Conservation (phyloP, 2,888 invertebrate species). For the Pomacea canaliculata region DNA sequence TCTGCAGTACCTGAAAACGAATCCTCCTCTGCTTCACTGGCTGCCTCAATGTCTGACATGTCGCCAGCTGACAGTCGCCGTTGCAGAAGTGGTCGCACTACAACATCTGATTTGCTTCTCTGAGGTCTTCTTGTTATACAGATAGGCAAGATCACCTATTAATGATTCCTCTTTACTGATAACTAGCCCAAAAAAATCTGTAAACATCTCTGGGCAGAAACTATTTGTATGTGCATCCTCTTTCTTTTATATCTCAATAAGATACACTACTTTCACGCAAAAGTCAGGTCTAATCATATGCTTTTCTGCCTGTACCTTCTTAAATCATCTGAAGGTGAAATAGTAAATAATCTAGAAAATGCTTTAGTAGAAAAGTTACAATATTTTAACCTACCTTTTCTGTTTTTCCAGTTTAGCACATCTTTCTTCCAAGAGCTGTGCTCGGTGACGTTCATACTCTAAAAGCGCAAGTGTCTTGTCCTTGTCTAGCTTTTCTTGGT, state of each 20-base stretch:
- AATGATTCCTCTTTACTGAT: too few relatives aligned
- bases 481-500: conserved; percentile 43
- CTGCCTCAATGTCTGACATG: conserved; percentile 12
- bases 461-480: conserved; percentile 54
- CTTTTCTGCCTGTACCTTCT: too few relatives aligned
- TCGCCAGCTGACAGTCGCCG: conserved; percentile 5
- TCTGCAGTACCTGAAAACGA: conserved; percentile 10
- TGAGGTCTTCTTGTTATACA: conserved; percentile 15
- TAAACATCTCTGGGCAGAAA: too few relatives aligned
- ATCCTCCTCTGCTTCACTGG: conserved; percentile 23
- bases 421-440: conserved; percentile 49
- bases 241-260: too few relatives aligned
- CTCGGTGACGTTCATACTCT: conserved; percentile 54
- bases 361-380: too few relatives aligned
- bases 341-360: too few relatives aligned
- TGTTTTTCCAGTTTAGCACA: conserved; percentile 29
- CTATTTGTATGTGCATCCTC: too few relatives aligned
- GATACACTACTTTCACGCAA: too few relatives aligned
- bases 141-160: neutral
- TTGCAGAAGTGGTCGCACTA: conserved; percentile 6
- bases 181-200: too few relatives aligned
- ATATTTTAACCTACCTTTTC: conserved; percentile 18
- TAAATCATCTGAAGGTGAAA: too few relatives aligned
- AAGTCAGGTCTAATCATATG: too few relatives aligned
- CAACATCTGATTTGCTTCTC: conserved; percentile 25